phyloP scores from a whole-genome alignment of 23 tunicate species.

The Halocynthia aurantium region DNA sequence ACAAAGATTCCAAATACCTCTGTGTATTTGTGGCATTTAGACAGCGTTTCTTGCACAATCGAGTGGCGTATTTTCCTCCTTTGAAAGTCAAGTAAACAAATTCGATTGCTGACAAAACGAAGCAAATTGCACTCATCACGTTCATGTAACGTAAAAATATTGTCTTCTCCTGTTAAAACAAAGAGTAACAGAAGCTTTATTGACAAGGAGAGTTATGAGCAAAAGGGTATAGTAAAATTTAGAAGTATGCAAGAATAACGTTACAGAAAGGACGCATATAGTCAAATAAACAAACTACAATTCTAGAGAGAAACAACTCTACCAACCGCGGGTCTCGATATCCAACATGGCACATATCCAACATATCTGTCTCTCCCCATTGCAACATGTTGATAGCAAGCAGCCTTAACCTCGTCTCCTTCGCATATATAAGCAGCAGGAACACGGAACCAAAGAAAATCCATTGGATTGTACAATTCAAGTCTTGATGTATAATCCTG shows the following conservation, averaged over 20 bases:
- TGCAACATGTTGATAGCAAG: slow-evolving; percentile 71
- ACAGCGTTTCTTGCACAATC: neutral
- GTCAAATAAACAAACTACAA: neutral
- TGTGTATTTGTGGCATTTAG: no score
- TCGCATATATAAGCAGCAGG: slow-evolving; percentile 63
- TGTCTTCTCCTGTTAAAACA: slow-evolving; percentile 15
- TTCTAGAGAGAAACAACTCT: neutral
- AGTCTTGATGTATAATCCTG: slow-evolving; percentile 3
- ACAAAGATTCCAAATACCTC: no score
- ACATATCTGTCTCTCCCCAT: slow-evolving; percentile 48
- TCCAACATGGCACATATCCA: slow-evolving; percentile 90
- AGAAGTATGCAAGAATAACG: no score
- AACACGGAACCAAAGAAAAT: slow-evolving; percentile 83
- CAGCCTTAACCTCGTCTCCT: slow-evolving; percentile 62
- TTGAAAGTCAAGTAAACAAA: slow-evolving; percentile 32
- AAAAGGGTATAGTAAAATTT: neutral
- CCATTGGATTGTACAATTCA: slow-evolving; percentile 15
- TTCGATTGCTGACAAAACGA: slow-evolving; percentile 41
- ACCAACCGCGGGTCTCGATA: slow-evolving; percentile 47
- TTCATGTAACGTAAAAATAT: slow-evolving; percentile 74
- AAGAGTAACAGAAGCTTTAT: neutral
- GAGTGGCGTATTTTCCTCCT: slow-evolving; percentile 8
- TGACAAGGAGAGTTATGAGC: neutral
- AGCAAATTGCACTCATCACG: slow-evolving; percentile 56
- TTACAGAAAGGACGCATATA: no score